Evolutionary conservation across 2,888 invertebrate genomes (phyloP).

Genomic region (Leptopilina drosophilae): DNA sequence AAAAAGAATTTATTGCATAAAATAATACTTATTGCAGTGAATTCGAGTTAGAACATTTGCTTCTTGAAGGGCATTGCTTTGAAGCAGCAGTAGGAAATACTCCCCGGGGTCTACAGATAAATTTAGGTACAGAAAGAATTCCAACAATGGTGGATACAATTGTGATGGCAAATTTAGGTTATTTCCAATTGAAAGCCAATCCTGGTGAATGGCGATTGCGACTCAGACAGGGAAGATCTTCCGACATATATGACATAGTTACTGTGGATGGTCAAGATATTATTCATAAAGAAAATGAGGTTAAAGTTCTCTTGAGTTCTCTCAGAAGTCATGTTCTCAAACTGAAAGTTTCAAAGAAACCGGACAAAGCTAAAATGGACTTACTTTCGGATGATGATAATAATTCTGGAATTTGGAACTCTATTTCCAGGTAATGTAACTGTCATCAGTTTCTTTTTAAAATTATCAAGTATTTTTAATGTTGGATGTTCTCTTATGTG

Average conservation of each 20-base stretch:
- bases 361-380: conserved; percentile 91
- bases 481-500: too few species aligned
- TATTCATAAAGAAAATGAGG: conserved; percentile 75
- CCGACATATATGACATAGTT: conserved; percentile 94
- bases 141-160: conserved; percentile 95
- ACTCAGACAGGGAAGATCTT: conserved; percentile 94
- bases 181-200: conserved; percentile 98
- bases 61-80: conserved; percentile 98
- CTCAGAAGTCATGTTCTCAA: conserved; percentile 95
- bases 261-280: conserved; percentile 79
- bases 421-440: conserved; percentile 88
- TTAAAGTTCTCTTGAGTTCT: conserved; percentile 88
- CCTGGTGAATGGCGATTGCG: conserved; percentile 96
- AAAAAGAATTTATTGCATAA: too few species aligned
- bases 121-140: conserved; percentile 89
- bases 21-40: conserved; percentile 81
- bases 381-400: conserved; percentile 89
- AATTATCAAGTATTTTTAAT: conserved; percentile 32
- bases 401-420: conserved; percentile 92
- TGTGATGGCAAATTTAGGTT: conserved; percentile 99
- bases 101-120: conserved; percentile 97
- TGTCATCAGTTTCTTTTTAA: conserved; percentile 36
- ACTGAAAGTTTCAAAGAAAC: conserved; percentile 92
- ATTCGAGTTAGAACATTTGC: conserved; percentile 95
- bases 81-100: conserved; percentile 94